Percentiles rank a stretch among this genome's conserved stretches.
These are phyloP conservation scores for Lepidurus arcticus DNA, from an alignment of 1,140 invertebrate genomes.

Conservation along the genomic window DNA sequence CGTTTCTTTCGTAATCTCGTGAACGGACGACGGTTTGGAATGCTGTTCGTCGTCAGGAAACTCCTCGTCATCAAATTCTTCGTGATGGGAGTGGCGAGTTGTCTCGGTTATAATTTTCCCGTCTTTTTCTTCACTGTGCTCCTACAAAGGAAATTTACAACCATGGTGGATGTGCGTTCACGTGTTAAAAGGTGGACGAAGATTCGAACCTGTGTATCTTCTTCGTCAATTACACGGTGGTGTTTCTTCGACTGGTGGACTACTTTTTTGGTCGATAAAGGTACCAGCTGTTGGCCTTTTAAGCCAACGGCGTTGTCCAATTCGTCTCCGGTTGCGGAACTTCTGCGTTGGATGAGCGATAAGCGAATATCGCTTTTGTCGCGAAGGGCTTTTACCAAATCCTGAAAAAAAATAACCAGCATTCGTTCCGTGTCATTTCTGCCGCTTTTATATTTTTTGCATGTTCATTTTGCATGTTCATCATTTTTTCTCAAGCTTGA, in stretches of 20 bases:
- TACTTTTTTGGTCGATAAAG: conserved; percentile 53
- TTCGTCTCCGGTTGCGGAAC: conserved; percentile 34
- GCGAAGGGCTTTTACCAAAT: conserved; percentile 37
- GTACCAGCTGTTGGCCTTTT: conserved; percentile 5
- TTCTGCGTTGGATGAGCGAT: conserved; percentile 33
- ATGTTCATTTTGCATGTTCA: no score
- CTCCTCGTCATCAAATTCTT: conserved; percentile 59
- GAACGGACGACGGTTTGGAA: conserved; percentile 43
- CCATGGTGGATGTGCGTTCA: conserved; percentile 10
- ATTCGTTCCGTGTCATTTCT: no score
- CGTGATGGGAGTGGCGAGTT: conserved; percentile 59
- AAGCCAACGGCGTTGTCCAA: neutral
- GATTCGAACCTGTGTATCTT: conserved; percentile 58
- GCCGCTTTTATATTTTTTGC: no score
- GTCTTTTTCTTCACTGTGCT: conserved; percentile 54
- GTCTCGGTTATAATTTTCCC: conserved; percentile 76
- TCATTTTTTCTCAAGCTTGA: no score
- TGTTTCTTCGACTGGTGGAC: conserved; percentile 68
- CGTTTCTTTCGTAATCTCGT: conserved; percentile 50
- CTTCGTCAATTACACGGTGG: conserved; percentile 73
- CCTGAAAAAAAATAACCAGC: conserved; percentile 34
- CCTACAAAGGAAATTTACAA: conserved; percentile 18
- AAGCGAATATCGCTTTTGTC: conserved; percentile 36
- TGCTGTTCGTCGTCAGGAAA: conserved; percentile 63
- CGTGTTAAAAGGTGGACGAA: neutral